phyloP scores from a whole-genome alignment of 2,113 vertebrate species.

The Corvus hawaiiensis region DNA sequence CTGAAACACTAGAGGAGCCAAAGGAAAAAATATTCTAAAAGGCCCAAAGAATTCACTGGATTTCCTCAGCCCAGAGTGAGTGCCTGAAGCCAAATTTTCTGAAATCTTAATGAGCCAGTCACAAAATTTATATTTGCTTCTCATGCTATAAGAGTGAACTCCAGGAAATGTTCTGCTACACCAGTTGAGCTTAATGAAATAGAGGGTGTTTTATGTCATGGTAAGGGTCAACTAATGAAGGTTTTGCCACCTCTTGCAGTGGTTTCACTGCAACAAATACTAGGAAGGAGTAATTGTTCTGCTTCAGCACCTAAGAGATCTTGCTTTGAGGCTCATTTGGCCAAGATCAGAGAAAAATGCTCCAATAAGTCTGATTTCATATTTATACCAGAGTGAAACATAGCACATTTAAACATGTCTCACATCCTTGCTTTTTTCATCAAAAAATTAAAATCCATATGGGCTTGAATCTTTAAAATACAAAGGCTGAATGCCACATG shows the following conservation, averaged over 20 bases:
- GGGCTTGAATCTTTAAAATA: background rate
- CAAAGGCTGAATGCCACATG: background rate
- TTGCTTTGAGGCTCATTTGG: background rate
- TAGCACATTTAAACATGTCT: background rate
- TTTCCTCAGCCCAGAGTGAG: background rate
- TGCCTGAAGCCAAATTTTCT: background rate
- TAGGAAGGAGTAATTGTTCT: background rate
- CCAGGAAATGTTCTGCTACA: background rate
- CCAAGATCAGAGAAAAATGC: background rate
- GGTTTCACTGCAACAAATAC: background rate
- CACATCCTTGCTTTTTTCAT: background rate
- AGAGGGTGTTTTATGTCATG: background rate
- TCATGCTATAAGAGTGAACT: background rate
- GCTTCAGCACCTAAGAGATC: background rate
- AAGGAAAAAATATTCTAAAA: background rate
- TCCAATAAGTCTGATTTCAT: background rate
- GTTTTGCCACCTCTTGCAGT: background rate
- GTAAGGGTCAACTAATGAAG: background rate
- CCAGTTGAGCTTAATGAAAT: background rate
- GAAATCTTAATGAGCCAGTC: background rate
- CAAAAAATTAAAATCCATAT: background rate
- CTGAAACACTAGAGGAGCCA: background rate
- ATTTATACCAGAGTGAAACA: background rate
- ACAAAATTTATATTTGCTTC: background rate
- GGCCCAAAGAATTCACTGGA: background rate